phyloP scores from a whole-genome alignment of 2,797 vertebrate genomes.

The Holocentrus rufus region DNA sequence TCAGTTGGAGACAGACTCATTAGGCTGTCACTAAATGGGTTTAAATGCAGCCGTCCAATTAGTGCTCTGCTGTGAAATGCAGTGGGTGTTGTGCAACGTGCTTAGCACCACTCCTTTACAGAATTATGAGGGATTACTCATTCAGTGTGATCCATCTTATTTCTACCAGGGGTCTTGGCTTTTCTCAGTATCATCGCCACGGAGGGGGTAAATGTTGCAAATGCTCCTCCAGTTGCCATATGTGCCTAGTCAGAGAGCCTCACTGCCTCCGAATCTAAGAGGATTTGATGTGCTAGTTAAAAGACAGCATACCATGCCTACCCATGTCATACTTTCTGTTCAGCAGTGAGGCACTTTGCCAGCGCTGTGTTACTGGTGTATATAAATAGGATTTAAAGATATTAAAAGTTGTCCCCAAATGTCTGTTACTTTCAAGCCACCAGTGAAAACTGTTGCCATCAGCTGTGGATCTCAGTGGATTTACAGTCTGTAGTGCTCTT shows the following conservation, averaged over 20 bases:
- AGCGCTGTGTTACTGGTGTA: conserved; percentile 68
- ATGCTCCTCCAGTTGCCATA: conserved; percentile 74
- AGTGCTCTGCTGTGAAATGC: conserved; percentile 82
- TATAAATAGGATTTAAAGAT: conserved; percentile 79
- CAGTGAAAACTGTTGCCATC: conserved; percentile 69
- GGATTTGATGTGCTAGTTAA: conserved; percentile 79
- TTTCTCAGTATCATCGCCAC: conserved; percentile 71
- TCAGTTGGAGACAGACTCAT: conserved; percentile 78
- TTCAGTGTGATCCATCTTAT: conserved; percentile 82
- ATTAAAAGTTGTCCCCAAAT: conserved; percentile 75
- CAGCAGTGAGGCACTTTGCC: conserved; percentile 68
- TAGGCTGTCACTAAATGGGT: conserved; percentile 83
- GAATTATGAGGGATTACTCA: conserved; percentile 84
- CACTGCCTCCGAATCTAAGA: conserved; percentile 70
- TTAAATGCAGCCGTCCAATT: conserved; percentile 84
- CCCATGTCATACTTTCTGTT: conserved; percentile 74
- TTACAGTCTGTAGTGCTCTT: conserved; percentile 58
- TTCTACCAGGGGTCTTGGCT: conserved; percentile 81
- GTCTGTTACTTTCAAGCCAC: conserved; percentile 68
- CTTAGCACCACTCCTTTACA: conserved; percentile 79
- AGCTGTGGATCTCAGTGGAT: conserved; percentile 60
- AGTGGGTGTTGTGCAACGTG: conserved; percentile 77
- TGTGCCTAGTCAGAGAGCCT: conserved; percentile 69
- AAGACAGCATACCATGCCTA: conserved; percentile 69
- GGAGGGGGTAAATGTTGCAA: conserved; percentile 78